Conservation (phyloP, 2,113 vertebrate species). For the Mionectes macconnelli region DNA sequence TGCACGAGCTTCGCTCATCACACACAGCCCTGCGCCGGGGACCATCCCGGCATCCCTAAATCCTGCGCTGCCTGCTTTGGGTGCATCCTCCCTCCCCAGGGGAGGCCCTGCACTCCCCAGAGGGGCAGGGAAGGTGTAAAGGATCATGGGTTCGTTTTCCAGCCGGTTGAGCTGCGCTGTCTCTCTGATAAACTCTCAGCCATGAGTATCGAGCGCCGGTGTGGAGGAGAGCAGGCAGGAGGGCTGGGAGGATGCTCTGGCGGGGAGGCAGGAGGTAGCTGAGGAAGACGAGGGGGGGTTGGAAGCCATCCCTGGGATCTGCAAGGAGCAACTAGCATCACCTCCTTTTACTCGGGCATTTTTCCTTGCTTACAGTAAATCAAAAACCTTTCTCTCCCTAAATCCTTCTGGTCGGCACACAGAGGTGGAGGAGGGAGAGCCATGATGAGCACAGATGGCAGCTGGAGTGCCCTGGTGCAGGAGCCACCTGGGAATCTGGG, state of each 20-base stretch:
- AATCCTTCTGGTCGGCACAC: background rate
- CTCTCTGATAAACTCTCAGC: constrained; percentile 56
- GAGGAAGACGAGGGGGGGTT: background rate
- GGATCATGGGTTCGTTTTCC: background rate
- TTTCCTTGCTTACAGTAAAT: background rate
- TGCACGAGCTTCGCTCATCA: background rate
- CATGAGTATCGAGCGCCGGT: background rate
- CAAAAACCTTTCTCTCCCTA: background rate
- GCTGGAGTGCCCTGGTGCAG: background rate
- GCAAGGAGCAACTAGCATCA: background rate
- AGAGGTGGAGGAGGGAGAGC: background rate
- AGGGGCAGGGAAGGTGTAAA: background rate
- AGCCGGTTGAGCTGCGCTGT: constrained; percentile 19
- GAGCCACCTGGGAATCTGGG: background rate
- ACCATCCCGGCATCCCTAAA: background rate
- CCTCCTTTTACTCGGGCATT: background rate
- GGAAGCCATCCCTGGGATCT: background rate
- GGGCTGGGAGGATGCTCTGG: background rate
- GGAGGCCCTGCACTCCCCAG: background rate
- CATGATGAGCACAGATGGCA: background rate
- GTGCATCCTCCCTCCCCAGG: background rate
- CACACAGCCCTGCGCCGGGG: background rate
- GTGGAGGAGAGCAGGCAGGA: background rate
- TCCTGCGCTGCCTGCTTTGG: accelerated
- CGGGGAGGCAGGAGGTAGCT: background rate